phyloP scores from a whole-genome alignment of 2,888 invertebrate species.

The Pollenia griseotomentosa region DNA sequence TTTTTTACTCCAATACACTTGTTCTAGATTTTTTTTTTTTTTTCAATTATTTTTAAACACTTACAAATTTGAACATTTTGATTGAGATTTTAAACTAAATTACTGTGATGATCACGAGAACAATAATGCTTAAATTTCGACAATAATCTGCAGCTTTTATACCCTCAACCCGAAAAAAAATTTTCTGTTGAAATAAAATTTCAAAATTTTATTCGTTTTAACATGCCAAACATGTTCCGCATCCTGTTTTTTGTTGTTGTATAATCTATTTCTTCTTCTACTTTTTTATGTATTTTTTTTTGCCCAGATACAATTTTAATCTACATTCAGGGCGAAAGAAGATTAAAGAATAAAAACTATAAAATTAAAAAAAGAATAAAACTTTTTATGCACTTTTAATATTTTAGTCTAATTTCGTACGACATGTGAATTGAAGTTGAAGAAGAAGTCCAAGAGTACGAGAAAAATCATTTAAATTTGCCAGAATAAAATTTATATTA shows the following conservation, averaged over 20 bases:
- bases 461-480: conserved; percentile 20
- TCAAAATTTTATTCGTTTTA: conserved; percentile 74
- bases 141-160: conserved; percentile 78
- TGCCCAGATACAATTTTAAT: conserved; percentile 39
- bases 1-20: too few relatives aligned
- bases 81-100: conserved; percentile 64
- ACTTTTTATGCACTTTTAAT: conserved; percentile 44
- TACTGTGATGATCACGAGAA: conserved; percentile 75
- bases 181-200: conserved; percentile 17
- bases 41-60: conserved; percentile 70
- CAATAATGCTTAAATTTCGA: conserved; percentile 70
- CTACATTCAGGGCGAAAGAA: conserved; percentile 18
- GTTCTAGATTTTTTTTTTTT: too few relatives aligned
- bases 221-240: conserved; percentile 82
- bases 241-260: conserved; percentile 77
- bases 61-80: conserved; percentile 81
- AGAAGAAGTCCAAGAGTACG: not conserved
- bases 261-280: not conserved
- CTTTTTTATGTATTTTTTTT: not conserved
- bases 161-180: conserved; percentile 17
- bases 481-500: conserved; percentile 50
- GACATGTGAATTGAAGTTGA: conserved; percentile 1
- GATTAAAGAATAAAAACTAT: conserved; percentile 28
- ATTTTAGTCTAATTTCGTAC: conserved; percentile 17
- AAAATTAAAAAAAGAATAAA: conserved; percentile 19